phyloP scores from a whole-genome alignment of 2,797 vertebrate genomes.

The Pangasius sanitwongsei region DNA sequence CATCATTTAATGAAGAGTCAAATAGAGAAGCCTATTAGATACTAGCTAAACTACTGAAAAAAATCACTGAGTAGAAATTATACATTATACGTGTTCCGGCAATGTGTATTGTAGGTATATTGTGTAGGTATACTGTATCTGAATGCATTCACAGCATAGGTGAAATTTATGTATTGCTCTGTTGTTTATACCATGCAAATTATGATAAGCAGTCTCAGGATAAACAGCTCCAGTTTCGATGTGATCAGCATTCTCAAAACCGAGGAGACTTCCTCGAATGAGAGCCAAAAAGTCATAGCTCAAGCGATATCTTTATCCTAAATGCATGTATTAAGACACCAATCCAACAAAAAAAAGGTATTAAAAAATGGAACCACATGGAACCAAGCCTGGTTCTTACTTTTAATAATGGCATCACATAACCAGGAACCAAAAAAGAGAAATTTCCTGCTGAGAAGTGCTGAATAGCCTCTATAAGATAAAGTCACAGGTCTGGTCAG shows the following conservation, averaged over 20 bases:
- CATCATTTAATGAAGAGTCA: not conserved
- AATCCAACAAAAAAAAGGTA: not conserved
- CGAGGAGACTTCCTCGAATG: not conserved
- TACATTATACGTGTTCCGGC: not conserved
- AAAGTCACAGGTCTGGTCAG: not conserved
- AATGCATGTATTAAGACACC: not conserved
- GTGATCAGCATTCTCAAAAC: not conserved
- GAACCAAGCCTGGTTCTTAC: not conserved
- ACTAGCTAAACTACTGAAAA: not conserved
- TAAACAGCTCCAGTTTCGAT: not conserved
- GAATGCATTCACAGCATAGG: not conserved
- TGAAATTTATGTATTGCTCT: not conserved
- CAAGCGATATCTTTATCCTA: not conserved
- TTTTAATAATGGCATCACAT: not conserved
- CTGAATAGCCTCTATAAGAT: not conserved
- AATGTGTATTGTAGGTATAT: not conserved
- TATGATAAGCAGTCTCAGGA: not conserved
- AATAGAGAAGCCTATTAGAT: not conserved
- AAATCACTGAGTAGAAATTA: not conserved
- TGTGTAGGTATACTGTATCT: not conserved
- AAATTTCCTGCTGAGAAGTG: not conserved
- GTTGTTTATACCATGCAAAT: not conserved
- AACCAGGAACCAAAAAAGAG: not conserved
- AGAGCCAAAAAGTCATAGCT: not conserved
- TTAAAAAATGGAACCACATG: not conserved